A percentile compares a stretch with the other conserved stretches of the same genome.
Conservation (phyloP, 1,140 invertebrate species). For the Drosophila leontia region DNA sequence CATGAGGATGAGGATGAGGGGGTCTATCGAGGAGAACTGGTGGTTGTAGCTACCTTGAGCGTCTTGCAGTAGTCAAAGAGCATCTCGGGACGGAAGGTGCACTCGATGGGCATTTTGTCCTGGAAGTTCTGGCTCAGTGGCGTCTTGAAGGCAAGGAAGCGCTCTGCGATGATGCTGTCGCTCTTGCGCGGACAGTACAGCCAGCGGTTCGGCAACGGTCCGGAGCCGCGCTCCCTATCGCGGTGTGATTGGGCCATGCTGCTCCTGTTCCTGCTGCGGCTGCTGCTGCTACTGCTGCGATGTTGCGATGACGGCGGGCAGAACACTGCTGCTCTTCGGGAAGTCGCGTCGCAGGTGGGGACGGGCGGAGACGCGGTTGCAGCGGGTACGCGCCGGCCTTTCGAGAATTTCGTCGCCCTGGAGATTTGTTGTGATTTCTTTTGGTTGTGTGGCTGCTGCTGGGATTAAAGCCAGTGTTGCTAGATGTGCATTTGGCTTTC, state of each 20-base stretch:
- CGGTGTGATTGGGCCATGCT: conserved; percentile 62
- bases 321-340: conserved; percentile 4
- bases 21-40: background rate
- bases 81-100: conserved; percentile 94
- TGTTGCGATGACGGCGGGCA: conserved; percentile 14
- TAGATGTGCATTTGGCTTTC: no score
- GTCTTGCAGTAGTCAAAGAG: conserved; percentile 90
- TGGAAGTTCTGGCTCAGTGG: conserved; percentile 92
- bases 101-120: conserved; percentile 91
- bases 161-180: conserved; percentile 89
- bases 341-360: conserved; percentile 4
- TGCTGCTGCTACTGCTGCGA: background rate
- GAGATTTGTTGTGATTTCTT: conserved; percentile 22
- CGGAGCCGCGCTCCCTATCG: conserved; percentile 85
- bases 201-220: conserved; percentile 94
- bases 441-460: conserved; percentile 15
- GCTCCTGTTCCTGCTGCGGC: background rate
- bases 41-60: conserved; percentile 87
- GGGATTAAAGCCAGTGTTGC: background rate
- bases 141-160: conserved; percentile 97
- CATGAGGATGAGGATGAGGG: background rate
- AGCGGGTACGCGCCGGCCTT: conserved; percentile 18
- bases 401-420: conserved; percentile 12
- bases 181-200: conserved; percentile 96
- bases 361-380: conserved; percentile 10